A percentile compares a stretch with the other conserved stretches of the same genome.
phyloP scores from a whole-genome alignment of 2,113 vertebrate genomes.

The Anarhynchus alexandrinus region DNA sequence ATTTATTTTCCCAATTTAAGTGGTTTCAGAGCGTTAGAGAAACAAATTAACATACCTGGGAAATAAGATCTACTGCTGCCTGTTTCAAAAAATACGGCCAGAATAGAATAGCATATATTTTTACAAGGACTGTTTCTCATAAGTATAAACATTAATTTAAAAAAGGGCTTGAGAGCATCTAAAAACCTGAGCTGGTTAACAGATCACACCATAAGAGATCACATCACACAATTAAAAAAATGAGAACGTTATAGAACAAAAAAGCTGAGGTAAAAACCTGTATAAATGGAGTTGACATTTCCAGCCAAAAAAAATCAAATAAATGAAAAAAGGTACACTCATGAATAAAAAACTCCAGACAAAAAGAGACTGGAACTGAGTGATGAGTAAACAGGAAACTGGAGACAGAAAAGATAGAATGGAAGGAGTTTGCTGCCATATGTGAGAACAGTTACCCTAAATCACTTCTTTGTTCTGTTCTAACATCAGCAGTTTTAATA shows the following conservation, averaged over 20 bases:
- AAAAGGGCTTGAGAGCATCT: background rate
- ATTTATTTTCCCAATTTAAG: background rate
- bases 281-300: background rate
- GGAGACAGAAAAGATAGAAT: background rate
- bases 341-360: background rate
- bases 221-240: background rate
- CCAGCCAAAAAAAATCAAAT: background rate
- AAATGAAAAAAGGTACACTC: background rate
- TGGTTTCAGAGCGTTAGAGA: background rate
- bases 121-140: background rate
- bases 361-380: background rate
- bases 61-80: background rate
- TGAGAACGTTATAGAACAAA: background rate
- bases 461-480: background rate
- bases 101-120: background rate
- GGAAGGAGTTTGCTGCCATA: background rate
- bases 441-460: background rate
- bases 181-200: background rate
- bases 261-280: background rate
- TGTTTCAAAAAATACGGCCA: background rate
- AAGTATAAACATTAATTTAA: background rate
- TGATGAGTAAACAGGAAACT: slow-evolving; percentile 33
- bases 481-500: background rate
- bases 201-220: background rate
- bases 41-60: background rate